Conservation (phyloP, 2,113 vertebrate species). For the Phoxinus phoxinus region DNA sequence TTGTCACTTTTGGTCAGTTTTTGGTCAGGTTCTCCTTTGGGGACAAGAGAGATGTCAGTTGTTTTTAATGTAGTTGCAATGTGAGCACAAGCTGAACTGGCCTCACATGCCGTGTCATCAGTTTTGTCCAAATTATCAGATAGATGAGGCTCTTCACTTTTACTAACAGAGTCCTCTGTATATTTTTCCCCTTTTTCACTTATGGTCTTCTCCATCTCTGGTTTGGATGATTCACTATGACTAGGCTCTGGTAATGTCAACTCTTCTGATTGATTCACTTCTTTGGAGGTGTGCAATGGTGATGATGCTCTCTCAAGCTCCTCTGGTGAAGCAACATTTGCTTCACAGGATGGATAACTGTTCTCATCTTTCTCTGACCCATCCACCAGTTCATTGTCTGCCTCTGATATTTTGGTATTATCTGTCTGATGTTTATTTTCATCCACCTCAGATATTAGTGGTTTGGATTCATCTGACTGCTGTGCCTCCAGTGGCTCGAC, state of each 20-base stretch:
- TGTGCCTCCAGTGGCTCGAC: slow-evolving; percentile 33
- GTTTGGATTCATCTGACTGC: neutral
- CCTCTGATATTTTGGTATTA: slow-evolving; percentile 20
- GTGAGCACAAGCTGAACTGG: neutral
- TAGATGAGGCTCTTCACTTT: slow-evolving; percentile 48
- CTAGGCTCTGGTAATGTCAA: neutral
- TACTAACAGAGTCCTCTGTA: slow-evolving; percentile 44
- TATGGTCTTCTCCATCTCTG: neutral
- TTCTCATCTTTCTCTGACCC: slow-evolving; percentile 38
- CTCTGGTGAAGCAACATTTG: slow-evolving; percentile 62
- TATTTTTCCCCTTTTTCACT: slow-evolving; percentile 9
- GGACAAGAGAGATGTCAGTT: neutral
- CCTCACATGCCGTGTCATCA: neutral
- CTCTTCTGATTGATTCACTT: slow-evolving; percentile 24
- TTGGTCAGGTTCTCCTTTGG: slow-evolving; percentile 46
- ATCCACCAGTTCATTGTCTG: neutral
- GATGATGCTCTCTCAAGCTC: slow-evolving; percentile 58
- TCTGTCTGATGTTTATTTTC: slow-evolving; percentile 43
- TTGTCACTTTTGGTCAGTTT: slow-evolving; percentile 67
- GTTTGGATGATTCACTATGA: neutral
- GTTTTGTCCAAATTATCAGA: slow-evolving; percentile 5
- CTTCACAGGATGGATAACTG: slow-evolving; percentile 16
- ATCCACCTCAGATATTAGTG: neutral
- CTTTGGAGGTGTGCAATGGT: slow-evolving; percentile 59
- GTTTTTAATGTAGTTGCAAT: neutral